phyloP scores from a whole-genome alignment of 2,797 vertebrate species.

The Heteromormyrus szaboi region DNA sequence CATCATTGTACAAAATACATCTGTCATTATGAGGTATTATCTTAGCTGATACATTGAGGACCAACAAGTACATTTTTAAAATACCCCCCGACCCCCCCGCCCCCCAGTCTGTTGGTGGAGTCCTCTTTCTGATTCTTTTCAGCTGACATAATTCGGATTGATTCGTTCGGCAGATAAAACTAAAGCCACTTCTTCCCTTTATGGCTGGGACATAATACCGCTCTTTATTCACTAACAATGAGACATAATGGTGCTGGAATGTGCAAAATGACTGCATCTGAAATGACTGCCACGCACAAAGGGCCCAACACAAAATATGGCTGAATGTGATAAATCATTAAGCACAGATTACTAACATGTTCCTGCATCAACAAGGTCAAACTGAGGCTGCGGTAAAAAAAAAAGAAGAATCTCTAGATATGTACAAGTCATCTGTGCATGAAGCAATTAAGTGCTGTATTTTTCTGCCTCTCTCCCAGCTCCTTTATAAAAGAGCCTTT shows the following conservation, averaged over 20 bases:
- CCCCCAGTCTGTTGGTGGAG: slow-evolving; percentile 66
- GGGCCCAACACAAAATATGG: slow-evolving; percentile 74
- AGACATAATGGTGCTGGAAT: slow-evolving; percentile 98
- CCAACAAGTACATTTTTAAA: slow-evolving; percentile 72
- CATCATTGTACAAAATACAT: slow-evolving; percentile 61
- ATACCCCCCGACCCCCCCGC: slow-evolving; percentile 36
- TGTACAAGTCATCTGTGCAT: slow-evolving; percentile 50
- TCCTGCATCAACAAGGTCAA: slow-evolving; percentile 73
- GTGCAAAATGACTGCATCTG: slow-evolving; percentile 88
- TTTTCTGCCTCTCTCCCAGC: not conserved
- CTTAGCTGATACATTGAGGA: slow-evolving; percentile 64
- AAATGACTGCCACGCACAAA: slow-evolving; percentile 85
- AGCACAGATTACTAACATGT: slow-evolving; percentile 75
- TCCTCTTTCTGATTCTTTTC: slow-evolving; percentile 93
- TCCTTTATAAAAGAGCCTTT: slow-evolving; percentile 42
- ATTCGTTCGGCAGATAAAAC: slow-evolving; percentile 99
- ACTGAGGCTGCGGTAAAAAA: slow-evolving; percentile 52
- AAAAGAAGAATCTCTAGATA: slow-evolving; percentile 38
- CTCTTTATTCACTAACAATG: slow-evolving; percentile 97
- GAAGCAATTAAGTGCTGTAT: slow-evolving; percentile 25
- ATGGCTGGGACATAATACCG: slow-evolving; percentile 94
- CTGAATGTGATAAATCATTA: slow-evolving; percentile 85
- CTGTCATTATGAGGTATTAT: slow-evolving; percentile 73
- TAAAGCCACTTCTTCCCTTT: slow-evolving; percentile 98
- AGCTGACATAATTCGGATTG: slow-evolving; percentile 99